phyloP scores from a whole-genome alignment of 2,888 invertebrate genomes.

The Stenotaenia linearis region DNA sequence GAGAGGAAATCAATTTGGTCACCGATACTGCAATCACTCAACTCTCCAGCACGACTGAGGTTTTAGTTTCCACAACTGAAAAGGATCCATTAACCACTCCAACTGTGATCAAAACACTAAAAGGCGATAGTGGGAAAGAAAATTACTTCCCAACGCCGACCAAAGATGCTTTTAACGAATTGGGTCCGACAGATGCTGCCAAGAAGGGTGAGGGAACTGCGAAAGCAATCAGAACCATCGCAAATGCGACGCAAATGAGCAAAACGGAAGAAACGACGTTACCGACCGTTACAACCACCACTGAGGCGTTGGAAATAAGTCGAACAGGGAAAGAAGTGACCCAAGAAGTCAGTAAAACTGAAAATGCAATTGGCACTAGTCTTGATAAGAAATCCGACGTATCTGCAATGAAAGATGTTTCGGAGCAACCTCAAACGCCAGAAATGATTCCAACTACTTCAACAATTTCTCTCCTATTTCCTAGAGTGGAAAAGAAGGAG shows the following conservation, averaged over 20 bases:
- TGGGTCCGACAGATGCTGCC: background rate
- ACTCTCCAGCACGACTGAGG: background rate
- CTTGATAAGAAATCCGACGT: background rate
- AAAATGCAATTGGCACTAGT: background rate
- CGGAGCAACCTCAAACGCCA: background rate
- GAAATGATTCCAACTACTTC: background rate
- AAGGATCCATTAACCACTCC: background rate
- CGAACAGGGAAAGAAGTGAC: background rate
- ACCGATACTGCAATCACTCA: background rate
- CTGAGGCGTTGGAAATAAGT: background rate
- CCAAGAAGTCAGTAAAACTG: background rate
- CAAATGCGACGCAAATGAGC: background rate
- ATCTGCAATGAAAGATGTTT: background rate
- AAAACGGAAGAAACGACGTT: background rate
- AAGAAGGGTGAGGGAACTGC: constrained; percentile 7
- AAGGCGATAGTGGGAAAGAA: background rate
- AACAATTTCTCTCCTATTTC: background rate
- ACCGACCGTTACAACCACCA: background rate
- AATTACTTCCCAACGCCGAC: background rate
- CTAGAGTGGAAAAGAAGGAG: background rate
- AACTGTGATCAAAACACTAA: background rate
- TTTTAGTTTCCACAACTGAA: background rate
- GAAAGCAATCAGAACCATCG: background rate
- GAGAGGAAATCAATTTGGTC: background rate
- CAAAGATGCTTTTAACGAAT: background rate